Base-by-base conservation (phyloP, 2,113 vertebrate genomes). In the Nycticryphes semicollaris region DNA sequence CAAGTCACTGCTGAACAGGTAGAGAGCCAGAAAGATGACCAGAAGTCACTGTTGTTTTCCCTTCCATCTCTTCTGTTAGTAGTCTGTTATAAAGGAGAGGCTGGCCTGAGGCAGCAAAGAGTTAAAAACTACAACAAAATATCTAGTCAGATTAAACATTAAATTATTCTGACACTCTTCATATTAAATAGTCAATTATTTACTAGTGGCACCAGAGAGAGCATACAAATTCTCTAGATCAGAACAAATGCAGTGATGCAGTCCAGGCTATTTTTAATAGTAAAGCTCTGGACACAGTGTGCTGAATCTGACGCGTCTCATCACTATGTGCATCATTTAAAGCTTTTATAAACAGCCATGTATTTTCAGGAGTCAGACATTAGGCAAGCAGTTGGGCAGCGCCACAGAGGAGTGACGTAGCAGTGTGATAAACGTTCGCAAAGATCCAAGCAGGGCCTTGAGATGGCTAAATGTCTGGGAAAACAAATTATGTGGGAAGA, bases 401-500 rank as follows among this genome's bases (percentile, higher is more conserved):
- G 10, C 57, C 66, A 9, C 0, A 2, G 41, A 77, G 79, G 27
- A 48, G 94, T 96, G 98, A 98, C 96, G 89, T 91, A 93, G 79
- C 93, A 95, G 63, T 15, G 25, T 53, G 82, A 93, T 91, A 95
- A 96, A 96, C 93, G 94, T 76, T 92, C 8, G 23, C 67, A 93
- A 96, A 93, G 97, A 76, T 91, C 94, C 95, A 97, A 94, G 43
- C 75, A 94, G 86, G 94, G 90, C 84, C 88, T 79, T 78, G 87
- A 84, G 89, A 96, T 67, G 3, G 86, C 59, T 37, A 50, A 90
- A 96, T 83, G 89, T 97, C 98, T 98, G 97, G 97, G 98, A 98
- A 98, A 98, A 96, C 96, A 97, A 79, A 86, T 97, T 96, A 97
- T n/a, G 84, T 97, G 97, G 97, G 73, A 93, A 96, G 94, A 93